phyloP scores from a whole-genome alignment of 2,888 invertebrate genomes.

The Standfussiana lucernea region DNA sequence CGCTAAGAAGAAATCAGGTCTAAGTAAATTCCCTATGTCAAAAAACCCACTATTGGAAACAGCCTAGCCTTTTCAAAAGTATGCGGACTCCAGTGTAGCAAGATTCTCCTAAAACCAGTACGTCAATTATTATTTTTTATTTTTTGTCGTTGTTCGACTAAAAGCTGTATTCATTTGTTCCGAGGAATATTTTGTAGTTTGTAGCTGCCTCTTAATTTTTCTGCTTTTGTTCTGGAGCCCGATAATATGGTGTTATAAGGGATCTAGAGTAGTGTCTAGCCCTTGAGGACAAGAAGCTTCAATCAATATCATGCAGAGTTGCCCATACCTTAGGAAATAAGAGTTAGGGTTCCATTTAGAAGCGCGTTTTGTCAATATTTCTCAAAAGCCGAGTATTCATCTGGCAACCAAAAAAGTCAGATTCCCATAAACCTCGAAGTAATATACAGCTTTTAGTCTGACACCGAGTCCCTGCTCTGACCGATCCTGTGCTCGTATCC shows the following conservation, averaged over 20 bases:
- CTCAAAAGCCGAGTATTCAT: background rate
- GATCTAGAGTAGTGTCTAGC: background rate
- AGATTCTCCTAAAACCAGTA: slow-evolving; percentile 44
- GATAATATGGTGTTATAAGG: background rate
- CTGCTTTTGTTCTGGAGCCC: background rate
- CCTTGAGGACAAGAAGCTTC: background rate
- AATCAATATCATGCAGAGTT: background rate
- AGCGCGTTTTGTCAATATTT: background rate
- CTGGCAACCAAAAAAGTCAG: background rate
- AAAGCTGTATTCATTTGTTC: slow-evolving; percentile 3
- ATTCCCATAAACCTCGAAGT: background rate
- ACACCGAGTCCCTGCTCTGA: background rate
- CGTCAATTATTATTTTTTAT: slow-evolving; percentile 33
- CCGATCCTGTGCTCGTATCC: slow-evolving; percentile 46
- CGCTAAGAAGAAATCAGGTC: slow-evolving; percentile 24
- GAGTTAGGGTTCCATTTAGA: background rate
- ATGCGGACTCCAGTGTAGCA: slow-evolving; percentile 41
- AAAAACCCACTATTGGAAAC: background rate
- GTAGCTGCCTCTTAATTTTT: background rate
- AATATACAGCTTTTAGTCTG: slow-evolving; percentile 9
- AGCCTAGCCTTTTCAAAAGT: slow-evolving; percentile 15
- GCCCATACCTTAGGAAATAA: background rate
- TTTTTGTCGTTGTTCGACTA: slow-evolving; percentile 18
- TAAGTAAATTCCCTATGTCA: slow-evolving; percentile 14
- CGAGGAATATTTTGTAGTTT: background rate